Base-by-base conservation (phyloP, 2,888 invertebrate genomes). In the Drosophila anomelani region DNA sequence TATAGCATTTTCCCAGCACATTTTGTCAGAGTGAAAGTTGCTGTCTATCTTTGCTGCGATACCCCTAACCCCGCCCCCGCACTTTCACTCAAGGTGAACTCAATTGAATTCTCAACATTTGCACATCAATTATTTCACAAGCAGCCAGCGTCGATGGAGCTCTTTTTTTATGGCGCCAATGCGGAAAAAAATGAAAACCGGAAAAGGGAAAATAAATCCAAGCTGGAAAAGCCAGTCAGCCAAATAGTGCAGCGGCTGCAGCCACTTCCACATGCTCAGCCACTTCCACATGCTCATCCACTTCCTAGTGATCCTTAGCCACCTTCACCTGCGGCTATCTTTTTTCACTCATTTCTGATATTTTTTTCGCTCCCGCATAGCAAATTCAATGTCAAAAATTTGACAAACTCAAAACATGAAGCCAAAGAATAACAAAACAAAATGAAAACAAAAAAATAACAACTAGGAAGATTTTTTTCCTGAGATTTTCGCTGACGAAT, bases 51-150 rank as follows among this genome's bases (percentile, higher is more conserved):
- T 17, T 46, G 2, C 23, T 17, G n/a, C 47, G 10, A 15, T 20
- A 6, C 1, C 12, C 34, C 8, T 7, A 29, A 8, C 17, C 53
- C 38, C 51, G 9, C 17, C 9, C n/a, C 36, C 38, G 23, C 60
- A 51, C 47, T 68, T 57, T 68, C 59, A 56, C 59, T 76, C 78
- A 74, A 78, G 74, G 74, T 76, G 56, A 80, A 76, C 62, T 47
- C 67, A 72, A 80, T 71, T 71, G 68, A 74, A 68, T 76, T 78
- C 74, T 59, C 64, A 79, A 74, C 76, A 78, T 78, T 78, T 74
- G 70, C 76, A 71, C 77, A 79, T 78, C 79, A 79, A 77, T 79
- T 79, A 79, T 78, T 78, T 74, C 61, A 74, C 54, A 69, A 79
- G 79, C 64, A 72, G 59, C 67, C 47, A 49, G 56, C 43, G 61